Percentiles rank a stretch among this genome's conserved stretches.
These are phyloP conservation scores for Phenganax stokvisi DNA, from an alignment of 92 coral and sea anemone species.

Conservation along the genomic window DNA sequence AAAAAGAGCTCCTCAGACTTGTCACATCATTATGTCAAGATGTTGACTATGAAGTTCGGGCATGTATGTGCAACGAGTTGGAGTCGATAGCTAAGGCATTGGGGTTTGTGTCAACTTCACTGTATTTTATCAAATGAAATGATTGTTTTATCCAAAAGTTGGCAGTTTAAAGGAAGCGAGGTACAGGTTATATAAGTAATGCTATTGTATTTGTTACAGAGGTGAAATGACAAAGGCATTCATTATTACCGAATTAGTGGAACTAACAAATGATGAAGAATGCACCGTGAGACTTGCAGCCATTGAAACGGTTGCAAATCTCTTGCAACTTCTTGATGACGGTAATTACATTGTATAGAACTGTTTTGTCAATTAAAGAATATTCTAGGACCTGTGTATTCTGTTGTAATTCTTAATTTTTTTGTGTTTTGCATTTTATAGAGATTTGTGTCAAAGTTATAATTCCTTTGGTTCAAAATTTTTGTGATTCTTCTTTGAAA, in stretches of 20 bases:
- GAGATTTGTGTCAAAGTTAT: constrained; percentile 82
- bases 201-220: constrained; percentile 36
- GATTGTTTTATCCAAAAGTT: background rate
- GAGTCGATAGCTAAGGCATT: constrained; percentile 84
- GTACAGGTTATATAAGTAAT: background rate
- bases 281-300: constrained; percentile 80
- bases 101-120: constrained; percentile 55
- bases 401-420: background rate
- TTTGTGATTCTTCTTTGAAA: constrained; percentile 72
- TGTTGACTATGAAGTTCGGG: constrained; percentile 98
- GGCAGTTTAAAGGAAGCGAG: too few species aligned
- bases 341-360: constrained; percentile 45
- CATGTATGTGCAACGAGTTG: constrained; percentile 90
- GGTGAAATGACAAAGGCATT: constrained; percentile 79
- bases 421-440: constrained; percentile 24
- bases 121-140: background rate
- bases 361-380: background rate
- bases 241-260: constrained; percentile 91
- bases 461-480: constrained; percentile 77
- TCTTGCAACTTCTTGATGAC: constrained; percentile 83
- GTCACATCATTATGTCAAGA: constrained; percentile 96
- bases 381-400: background rate
- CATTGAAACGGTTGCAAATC: constrained; percentile 86
- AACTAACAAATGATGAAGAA: constrained; percentile 95
- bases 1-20: constrained; percentile 77